Conservation (phyloP, 2,113 vertebrate species). For the Nettapus auritus region DNA sequence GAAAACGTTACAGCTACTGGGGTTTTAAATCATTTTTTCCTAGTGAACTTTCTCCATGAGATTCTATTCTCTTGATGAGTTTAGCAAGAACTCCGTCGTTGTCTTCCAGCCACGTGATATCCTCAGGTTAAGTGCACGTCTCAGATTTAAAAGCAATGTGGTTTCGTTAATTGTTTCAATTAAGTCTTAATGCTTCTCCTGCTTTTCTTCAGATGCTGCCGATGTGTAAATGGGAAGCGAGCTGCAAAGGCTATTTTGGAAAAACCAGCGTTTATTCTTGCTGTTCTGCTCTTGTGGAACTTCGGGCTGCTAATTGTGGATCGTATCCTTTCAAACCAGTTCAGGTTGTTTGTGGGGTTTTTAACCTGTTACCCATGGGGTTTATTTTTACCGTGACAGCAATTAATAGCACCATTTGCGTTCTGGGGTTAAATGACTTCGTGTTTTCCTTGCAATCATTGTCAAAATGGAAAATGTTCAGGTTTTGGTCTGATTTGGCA, state of each 20-base stretch:
- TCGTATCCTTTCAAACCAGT: conserved; percentile 86
- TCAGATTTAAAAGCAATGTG: not conserved
- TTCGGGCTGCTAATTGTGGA: conserved; percentile 94
- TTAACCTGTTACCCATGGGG: not conserved
- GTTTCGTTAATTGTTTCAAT: not conserved
- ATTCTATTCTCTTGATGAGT: not conserved
- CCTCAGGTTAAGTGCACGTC: not conserved
- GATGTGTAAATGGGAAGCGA: conserved; percentile 80
- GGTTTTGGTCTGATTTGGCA: not conserved
- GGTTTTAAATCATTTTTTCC: not conserved
- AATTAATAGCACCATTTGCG: not conserved
- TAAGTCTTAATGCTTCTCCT: not conserved
- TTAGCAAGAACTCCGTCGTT: not conserved
- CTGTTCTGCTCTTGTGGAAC: conserved; percentile 91
- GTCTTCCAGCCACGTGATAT: not conserved
- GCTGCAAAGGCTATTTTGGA: conserved; percentile 79
- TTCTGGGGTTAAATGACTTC: not conserved
- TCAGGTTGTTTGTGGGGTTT: not conserved
- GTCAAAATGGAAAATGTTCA: not conserved
- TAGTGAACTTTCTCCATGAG: not conserved
- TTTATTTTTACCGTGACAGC: not conserved
- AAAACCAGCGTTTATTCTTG: conserved; percentile 86
- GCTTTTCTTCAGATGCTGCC: conserved; percentile 84
- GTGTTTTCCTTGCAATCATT: not conserved
- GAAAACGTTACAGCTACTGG: not conserved